Base-by-base conservation (phyloP, 2,888 invertebrate species). In the Nowickia ferox region DNA sequence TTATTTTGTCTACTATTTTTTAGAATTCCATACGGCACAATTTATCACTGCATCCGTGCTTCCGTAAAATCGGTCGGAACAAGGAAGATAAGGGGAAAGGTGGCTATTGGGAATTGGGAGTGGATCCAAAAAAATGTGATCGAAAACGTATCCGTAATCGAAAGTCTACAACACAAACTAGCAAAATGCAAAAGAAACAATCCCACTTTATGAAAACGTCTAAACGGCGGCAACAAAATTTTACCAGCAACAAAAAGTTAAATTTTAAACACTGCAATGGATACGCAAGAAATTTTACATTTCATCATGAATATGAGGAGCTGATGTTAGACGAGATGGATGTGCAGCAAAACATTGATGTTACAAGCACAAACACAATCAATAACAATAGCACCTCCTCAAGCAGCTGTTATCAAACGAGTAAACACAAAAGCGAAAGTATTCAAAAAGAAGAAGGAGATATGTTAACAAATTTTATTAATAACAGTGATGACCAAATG, bases 21-120 rank as follows among this genome's bases (percentile, higher is more conserved):
- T 78, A 92, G 93, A 93, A 93, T 77, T 93, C 93, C 3, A 93
- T 93, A 38, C 90, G 93, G 9, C 93, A 93, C 72, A 93, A 93
- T 87, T 87, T 93, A 15, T 93, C 93, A 5, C 86, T 93, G 17
- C 92, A 93, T 81, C 91, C 91, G 53, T 93, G 92, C 80, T 93
- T 93, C 88, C 92, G 92, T 3, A 93, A 92, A 89, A 90, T 92
- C 9, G 90, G 92, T 59, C 90, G 92, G 1, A 92, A 91, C 57
- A 92, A 93, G 55, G 91, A 91, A 69, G 93, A 93, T 71, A 93
- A 92, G 46, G 93, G 93, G 0, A 93, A 93, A 84, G 93, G 93
- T 2, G 93, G 93, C 15, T 93, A 92, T 57, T 93, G 93, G 93
- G 92, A 93, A 69, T 85, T 93, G 17, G 92, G 92, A 0, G 90